phyloP scores from a whole-genome alignment of 2,888 invertebrate species.

The Nymphalis urticae region DNA sequence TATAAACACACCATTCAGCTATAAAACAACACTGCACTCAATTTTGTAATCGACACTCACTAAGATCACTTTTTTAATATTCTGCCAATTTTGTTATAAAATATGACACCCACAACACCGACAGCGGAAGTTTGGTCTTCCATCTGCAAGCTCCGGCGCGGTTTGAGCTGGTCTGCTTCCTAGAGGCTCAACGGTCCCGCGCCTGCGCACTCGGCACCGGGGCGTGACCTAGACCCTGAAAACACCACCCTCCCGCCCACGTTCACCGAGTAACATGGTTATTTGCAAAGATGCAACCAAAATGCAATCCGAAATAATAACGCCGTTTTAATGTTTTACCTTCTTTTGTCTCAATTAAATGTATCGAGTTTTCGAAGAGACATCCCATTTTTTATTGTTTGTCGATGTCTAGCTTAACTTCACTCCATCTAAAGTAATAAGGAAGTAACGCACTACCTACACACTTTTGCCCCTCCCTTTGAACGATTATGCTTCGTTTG shows the following conservation, averaged over 20 bases:
- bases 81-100: conserved; percentile 17
- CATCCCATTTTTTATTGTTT: background rate
- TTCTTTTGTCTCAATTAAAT: background rate
- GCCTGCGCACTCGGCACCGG: conserved; percentile 64
- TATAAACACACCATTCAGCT: background rate
- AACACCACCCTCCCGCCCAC: conserved; percentile 73
- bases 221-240: conserved; percentile 83
- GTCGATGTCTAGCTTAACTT: background rate
- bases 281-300: conserved; percentile 53
- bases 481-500: conserved; percentile 50
- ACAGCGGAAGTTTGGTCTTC: conserved; percentile 36
- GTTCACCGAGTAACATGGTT: conserved; percentile 64
- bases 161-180: conserved; percentile 57
- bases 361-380: background rate
- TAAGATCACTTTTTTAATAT: conserved; percentile 16
- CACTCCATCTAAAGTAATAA: conserved; percentile 30
- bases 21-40: conserved; percentile 19
- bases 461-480: conserved; percentile 65
- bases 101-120: conserved; percentile 32
- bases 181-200: conserved; percentile 52
- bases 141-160: conserved; percentile 59
- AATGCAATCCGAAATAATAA: conserved; percentile 34
- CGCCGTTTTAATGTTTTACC: background rate
- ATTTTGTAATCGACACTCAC: conserved; percentile 27
- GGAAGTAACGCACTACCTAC: conserved; percentile 55